Evolutionary conservation across 2,888 invertebrate species (phyloP).

Genomic region (Nebria salina): DNA sequence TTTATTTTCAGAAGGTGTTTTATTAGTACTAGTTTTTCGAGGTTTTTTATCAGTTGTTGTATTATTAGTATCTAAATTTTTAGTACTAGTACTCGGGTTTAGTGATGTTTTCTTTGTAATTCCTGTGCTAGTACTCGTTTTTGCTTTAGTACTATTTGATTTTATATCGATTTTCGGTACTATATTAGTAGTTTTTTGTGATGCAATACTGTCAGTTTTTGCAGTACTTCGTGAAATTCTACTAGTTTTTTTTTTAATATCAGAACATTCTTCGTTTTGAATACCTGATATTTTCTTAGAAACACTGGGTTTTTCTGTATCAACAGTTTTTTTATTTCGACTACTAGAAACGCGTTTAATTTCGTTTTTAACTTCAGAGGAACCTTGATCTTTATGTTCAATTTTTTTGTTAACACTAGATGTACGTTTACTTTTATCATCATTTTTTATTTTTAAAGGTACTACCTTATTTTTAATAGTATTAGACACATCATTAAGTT

Average conservation of each 20-base stretch:
- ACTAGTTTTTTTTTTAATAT: neutral
- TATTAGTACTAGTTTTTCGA: constrained; percentile 20
- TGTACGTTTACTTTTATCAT: neutral
- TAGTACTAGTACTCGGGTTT: neutral
- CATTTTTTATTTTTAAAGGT: neutral
- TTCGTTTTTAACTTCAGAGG: neutral
- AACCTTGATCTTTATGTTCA: neutral
- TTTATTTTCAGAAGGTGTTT: constrained; percentile 27
- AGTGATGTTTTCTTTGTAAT: constrained; percentile 8
- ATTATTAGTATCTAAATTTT: constrained; percentile 38
- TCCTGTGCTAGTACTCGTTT: neutral
- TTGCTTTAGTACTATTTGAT: neutral
- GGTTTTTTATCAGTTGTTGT: constrained; percentile 33
- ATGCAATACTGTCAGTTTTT: too few relatives aligned
- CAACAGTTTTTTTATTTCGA: neutral
- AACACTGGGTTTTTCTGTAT: neutral
- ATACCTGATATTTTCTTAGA: neutral
- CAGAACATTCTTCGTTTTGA: neutral
- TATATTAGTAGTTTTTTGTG: constrained; percentile 10
- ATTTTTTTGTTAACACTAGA: neutral
- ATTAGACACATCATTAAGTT: constrained; percentile 51
- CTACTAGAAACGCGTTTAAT: neutral
- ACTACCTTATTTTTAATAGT: constrained; percentile 30
- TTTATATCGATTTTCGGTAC: neutral
- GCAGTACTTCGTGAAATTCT: constrained; percentile 14